Base-by-base conservation (phyloP, 2,797 vertebrate species). In the Florisuga fusca region DNA sequence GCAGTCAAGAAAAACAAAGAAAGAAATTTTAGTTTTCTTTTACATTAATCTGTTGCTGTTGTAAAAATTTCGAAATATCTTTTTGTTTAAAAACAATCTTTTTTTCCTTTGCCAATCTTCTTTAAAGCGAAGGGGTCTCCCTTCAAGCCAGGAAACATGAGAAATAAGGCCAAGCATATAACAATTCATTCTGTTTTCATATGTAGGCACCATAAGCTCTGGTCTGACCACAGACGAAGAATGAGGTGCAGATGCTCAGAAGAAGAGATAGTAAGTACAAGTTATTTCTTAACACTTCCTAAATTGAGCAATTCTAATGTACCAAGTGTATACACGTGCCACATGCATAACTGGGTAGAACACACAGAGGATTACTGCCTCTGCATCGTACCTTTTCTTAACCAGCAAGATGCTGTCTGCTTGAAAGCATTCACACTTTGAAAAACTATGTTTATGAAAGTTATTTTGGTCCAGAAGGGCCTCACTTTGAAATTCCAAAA, bases 401-500 rank as follows among this genome's bases (percentile, higher is more conserved):
- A 95, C 80, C 71, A 86, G 51, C 58, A 82, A 54, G 51, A 55
- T 94, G 73, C 87, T 82, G 87, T 79, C 53, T 69, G 88, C 79
- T 46, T 41, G 38, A 84, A 93, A 76, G 72, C 63, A 77, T 64
- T 84, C 33, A 31, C 89, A 87, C 74, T 91, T 63, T 27, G 38
- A 69, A 89, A 92, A 86, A 74, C 43, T 43, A 38, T 74, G 14
- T 91, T 95, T 93, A 57, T 79, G 53, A 68, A 89, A 93, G 92
- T 50, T 97, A 96, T 95, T 96, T 95, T 90, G 61, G 87, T 94
- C 68, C 84, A 77, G 69, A 77, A 94, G 72, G 77, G 95, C 81
- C 95, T 95, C 76, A 86, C 73, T 92, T 91, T 90, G 83, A 93
- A 95, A 89, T 81, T 81, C 89, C 95, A 95, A 95, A 97, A 94